These are phyloP conservation scores for Bagarius yarrelli DNA, from an alignment of 2,113 vertebrate genomes.

Conservation along the genomic window DNA sequence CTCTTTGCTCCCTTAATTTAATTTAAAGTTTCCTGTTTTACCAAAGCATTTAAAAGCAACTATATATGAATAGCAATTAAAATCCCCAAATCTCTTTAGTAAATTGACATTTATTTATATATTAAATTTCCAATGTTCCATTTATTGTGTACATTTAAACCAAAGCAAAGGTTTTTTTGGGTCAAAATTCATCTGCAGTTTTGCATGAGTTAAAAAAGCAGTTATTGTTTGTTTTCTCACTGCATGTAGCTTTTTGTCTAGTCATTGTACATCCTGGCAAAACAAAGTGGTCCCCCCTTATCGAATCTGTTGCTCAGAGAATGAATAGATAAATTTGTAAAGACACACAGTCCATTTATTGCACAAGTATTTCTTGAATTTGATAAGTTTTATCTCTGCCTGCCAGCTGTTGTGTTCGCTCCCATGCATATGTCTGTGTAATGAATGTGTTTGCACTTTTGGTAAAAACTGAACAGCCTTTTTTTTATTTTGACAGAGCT, in stretches of 20 bases:
- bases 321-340: neutral
- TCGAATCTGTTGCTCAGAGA: conserved; percentile 14
- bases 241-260: conserved; percentile 23
- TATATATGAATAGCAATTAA: neutral
- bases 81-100: conserved; percentile 2
- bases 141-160: conserved; percentile 6
- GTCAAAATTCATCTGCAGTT: conserved; percentile 2
- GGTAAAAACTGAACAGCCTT: neutral
- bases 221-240: conserved; percentile 10
- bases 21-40: neutral
- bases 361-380: neutral
- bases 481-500: conserved; percentile 18
- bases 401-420: conserved; percentile 1
- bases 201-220: conserved; percentile 37
- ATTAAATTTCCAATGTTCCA: neutral
- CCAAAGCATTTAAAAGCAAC: neutral
- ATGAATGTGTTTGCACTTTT: conserved; percentile 17
- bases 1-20: neutral
- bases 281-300: conserved; percentile 3
- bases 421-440: neutral
- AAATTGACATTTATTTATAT: conserved; percentile 7
- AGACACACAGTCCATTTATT: neutral
- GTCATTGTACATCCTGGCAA: conserved; percentile 25
- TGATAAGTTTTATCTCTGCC: neutral
- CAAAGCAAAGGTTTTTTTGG: conserved; percentile 12